These are phyloP conservation scores for Andrena marginata DNA, from an alignment of 2,888 invertebrate genomes.

Conservation along the genomic window DNA sequence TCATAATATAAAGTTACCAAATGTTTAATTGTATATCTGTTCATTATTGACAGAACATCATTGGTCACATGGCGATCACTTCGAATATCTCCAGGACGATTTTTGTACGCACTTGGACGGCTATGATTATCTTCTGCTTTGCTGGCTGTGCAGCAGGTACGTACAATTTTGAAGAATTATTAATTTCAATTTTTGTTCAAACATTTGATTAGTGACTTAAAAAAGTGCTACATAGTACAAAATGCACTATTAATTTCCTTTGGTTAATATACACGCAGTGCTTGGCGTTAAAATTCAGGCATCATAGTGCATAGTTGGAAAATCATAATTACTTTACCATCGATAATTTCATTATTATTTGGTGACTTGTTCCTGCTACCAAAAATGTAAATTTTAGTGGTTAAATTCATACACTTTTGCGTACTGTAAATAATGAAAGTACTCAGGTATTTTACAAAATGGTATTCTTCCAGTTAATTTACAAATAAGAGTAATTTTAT, in stretches of 20 bases:
- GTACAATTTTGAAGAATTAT: constrained; percentile 15
- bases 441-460: too few species aligned
- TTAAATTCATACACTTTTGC: too few species aligned
- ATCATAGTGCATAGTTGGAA: neutral
- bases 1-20: neutral
- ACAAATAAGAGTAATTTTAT: too few species aligned
- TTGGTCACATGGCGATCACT: constrained; percentile 60
- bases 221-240: too few species aligned
- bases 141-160: constrained; percentile 88
- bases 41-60: constrained; percentile 26
- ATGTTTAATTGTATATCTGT: neutral
- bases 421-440: too few species aligned
- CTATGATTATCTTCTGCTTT: constrained; percentile 87
- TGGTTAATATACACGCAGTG: neutral
- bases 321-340: neutral
- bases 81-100: constrained; percentile 83
- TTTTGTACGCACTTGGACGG: constrained; percentile 74
- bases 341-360: neutral
- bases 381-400: too few species aligned
- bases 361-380: too few species aligned
- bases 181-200: neutral
- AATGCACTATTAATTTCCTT: neutral
- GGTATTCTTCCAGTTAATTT: too few species aligned
- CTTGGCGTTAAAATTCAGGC: neutral
- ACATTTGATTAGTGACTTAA: neutral